These are phyloP conservation scores for Muscina levida DNA, from an alignment of 2,888 invertebrate genomes.

Conservation along the genomic window DNA sequence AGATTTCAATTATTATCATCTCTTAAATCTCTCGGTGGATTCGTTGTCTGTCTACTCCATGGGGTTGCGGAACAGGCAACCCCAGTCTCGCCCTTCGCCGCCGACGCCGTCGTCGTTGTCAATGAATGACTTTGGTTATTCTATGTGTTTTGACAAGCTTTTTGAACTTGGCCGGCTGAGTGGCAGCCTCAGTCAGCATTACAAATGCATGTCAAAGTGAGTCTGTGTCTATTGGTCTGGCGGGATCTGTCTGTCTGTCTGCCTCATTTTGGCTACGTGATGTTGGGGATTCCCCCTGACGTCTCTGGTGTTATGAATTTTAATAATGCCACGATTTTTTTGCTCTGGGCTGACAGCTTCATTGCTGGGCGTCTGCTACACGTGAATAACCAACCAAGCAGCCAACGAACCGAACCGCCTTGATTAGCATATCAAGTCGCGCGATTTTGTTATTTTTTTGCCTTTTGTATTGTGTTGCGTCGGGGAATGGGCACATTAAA, in stretches of 20 bases:
- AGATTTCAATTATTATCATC: conserved; percentile 54
- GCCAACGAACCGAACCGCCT: not conserved
- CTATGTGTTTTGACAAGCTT: conserved; percentile 45
- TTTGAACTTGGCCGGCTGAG: conserved; percentile 53
- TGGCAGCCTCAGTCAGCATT: conserved; percentile 12
- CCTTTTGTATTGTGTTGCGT: too few relatives aligned
- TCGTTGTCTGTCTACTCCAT: not conserved
- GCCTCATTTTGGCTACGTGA: not conserved
- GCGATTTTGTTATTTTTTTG: not conserved
- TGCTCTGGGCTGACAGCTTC: conserved; percentile 29
- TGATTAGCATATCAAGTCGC: conserved; percentile 40
- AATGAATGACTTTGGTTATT: too few relatives aligned
- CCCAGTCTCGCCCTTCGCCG: not conserved
- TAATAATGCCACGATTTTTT: not conserved
- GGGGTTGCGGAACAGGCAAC: not conserved
- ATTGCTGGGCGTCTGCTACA: conserved; percentile 25
- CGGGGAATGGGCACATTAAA: not conserved
- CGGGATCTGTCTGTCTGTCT: not conserved
- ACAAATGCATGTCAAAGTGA: not conserved
- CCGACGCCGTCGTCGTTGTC: not conserved
- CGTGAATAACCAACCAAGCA: conserved; percentile 14
- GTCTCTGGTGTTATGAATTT: conserved; percentile 1
- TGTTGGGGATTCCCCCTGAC: not conserved
- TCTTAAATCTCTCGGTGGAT: conserved; percentile 17
- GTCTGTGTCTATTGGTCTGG: not conserved